Conservation (phyloP, 1,140 invertebrate species). For the Zaprionus camerounensis region DNA sequence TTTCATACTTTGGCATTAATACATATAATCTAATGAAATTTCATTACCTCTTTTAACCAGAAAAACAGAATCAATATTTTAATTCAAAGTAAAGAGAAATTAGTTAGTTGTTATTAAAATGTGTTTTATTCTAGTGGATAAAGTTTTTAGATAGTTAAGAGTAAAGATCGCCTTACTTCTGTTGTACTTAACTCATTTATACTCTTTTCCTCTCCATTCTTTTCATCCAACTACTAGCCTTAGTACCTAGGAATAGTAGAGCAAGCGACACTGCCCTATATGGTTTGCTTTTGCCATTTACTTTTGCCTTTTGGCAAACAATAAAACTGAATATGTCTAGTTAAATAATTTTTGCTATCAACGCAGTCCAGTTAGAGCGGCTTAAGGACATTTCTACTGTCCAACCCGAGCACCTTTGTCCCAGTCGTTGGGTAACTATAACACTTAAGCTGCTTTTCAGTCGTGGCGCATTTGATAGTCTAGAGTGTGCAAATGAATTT, state of each 20-base stretch:
- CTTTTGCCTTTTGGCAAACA: constrained; percentile 42
- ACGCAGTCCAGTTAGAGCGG: constrained; percentile 44
- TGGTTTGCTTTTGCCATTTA: neutral
- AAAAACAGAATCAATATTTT: fast-evolving
- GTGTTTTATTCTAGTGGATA: too few species aligned
- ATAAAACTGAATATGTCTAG: constrained; percentile 62
- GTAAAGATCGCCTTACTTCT: too few species aligned
- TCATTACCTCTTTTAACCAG: too few species aligned
- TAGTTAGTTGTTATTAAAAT: too few species aligned
- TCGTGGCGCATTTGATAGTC: constrained; percentile 71
- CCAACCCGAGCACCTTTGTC: constrained; percentile 52
- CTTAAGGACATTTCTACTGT: constrained; percentile 28
- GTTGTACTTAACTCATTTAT: too few species aligned
- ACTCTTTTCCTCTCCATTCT: too few species aligned
- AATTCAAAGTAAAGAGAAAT: too few species aligned
- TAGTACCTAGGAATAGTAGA: neutral
- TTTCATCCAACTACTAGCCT: neutral
- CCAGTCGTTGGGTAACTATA: constrained; percentile 67
- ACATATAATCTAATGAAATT: too few species aligned
- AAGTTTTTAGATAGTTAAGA: too few species aligned
- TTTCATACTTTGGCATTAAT: too few species aligned
- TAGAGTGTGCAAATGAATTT: constrained; percentile 40
- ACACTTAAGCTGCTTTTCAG: constrained; percentile 75
- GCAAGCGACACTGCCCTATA: neutral
- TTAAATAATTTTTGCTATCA: constrained; percentile 71